Percentiles rank a stretch among this genome's conserved stretches.
phyloP scores from a whole-genome alignment of 1,140 invertebrate species.

The Chelonus insularis region DNA sequence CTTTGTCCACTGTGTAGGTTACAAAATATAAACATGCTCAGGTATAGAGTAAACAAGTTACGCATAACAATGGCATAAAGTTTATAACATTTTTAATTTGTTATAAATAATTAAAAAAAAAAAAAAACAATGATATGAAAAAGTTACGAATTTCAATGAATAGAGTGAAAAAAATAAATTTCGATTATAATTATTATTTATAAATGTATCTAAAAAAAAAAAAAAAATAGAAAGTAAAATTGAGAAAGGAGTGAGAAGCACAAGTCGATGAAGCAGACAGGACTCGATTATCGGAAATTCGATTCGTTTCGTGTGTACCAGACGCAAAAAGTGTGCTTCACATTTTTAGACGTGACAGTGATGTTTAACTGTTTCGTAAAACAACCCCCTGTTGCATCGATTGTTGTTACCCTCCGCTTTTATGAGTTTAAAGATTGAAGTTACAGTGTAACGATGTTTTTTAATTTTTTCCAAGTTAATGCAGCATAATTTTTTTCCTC shows the following conservation, averaged over 20 bases:
- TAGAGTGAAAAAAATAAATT: neutral
- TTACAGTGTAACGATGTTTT: neutral
- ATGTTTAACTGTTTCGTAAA: neutral
- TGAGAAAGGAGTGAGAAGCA: neutral
- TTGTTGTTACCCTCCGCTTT: neutral
- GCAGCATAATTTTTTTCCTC: neutral
- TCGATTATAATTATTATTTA: neutral
- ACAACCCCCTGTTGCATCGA: neutral
- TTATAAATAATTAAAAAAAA: too few relatives aligned
- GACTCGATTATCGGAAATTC: conserved; percentile 30
- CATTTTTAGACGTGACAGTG: neutral
- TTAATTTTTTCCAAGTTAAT: neutral
- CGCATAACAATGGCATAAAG: too few relatives aligned
- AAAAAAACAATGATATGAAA: neutral
- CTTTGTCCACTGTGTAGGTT: too few relatives aligned
- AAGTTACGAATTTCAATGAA: neutral
- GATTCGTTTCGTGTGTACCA: conserved; percentile 9
- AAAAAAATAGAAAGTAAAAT: neutral
- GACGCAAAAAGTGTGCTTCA: conserved; percentile 11
- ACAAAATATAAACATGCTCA: too few relatives aligned
- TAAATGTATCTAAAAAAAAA: neutral
- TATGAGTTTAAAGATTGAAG: neutral
- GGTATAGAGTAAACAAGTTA: too few relatives aligned
- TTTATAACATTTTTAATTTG: too few relatives aligned
- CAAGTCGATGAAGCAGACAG: conserved; percentile 20